Conservation (phyloP, 2,797 vertebrate species). For the Sebastes kiyomatsui region DNA sequence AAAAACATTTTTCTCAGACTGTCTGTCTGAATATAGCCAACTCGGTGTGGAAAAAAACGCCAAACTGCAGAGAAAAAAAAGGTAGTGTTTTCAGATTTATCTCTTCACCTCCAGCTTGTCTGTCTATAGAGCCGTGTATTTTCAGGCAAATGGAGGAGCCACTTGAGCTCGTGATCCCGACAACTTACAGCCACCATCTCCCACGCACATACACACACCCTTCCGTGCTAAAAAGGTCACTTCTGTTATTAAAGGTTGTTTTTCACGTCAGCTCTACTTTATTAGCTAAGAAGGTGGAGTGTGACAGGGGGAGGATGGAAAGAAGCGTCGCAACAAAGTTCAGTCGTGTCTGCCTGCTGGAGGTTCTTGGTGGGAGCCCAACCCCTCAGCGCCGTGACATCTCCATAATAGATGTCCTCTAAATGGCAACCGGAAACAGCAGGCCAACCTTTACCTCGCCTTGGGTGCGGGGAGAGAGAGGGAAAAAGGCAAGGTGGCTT, state of each 20-base stretch:
- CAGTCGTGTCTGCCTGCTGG: conserved; percentile 43
- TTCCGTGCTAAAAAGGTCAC: conserved; percentile 58
- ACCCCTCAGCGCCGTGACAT: conserved; percentile 26
- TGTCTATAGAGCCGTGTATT: neutral
- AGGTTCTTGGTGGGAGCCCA: conserved; percentile 42
- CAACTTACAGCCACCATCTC: neutral
- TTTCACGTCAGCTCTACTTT: conserved; percentile 42
- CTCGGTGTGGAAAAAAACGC: neutral
- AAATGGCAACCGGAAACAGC: conserved; percentile 63
- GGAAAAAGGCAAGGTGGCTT: neutral
- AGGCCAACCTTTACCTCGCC: conserved; percentile 45
- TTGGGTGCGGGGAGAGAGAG: neutral
- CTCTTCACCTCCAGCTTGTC: neutral
- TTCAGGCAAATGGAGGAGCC: neutral
- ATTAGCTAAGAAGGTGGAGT: conserved; percentile 26
- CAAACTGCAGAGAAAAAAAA: neutral
- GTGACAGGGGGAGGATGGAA: conserved; percentile 10
- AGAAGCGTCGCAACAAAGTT: conserved; percentile 45
- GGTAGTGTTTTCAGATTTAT: neutral
- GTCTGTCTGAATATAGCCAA: neutral
- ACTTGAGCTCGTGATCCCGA: conserved; percentile 14
- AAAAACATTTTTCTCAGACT: too few species aligned
- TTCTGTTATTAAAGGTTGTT: conserved; percentile 58
- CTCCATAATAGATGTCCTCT: conserved; percentile 63
- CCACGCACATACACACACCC: neutral